Evolutionary conservation across 2,113 vertebrate species (phyloP).

Genomic region (Brachyhypopomus gauderio): DNA sequence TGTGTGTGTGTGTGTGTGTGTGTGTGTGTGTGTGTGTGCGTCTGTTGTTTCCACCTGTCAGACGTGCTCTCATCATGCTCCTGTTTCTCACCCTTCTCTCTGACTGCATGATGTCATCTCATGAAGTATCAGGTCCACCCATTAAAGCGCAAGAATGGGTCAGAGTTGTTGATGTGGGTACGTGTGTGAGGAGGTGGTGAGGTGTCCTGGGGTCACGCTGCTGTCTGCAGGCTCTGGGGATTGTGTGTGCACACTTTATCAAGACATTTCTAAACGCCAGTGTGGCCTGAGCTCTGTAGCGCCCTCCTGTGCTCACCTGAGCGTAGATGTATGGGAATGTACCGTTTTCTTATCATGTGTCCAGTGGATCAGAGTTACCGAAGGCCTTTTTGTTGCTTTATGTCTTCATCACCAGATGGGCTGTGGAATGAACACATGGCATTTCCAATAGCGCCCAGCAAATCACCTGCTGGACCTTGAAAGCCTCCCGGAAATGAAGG

Average conservation of each 20-base stretch:
- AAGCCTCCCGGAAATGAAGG: conserved; percentile 6
- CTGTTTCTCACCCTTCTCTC: conserved; percentile 28
- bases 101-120: conserved; percentile 4
- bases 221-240: not conserved
- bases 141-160: not conserved
- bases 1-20: conserved; percentile 53
- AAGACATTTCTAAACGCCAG: not conserved
- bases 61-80: conserved; percentile 17
- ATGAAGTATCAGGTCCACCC: conserved; percentile 13
- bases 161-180: not conserved
- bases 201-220: not conserved
- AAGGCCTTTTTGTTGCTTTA: not conserved
- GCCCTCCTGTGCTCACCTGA: too few species aligned
- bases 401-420: not conserved
- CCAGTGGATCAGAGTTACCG: not conserved
- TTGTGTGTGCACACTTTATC: not conserved
- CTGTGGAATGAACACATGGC: too few species aligned
- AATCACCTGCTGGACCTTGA: not conserved
- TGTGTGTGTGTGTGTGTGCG: conserved; percentile 2
- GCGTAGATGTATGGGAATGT: too few species aligned
- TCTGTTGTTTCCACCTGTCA: conserved; percentile 10
- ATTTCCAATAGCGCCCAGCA: not conserved
- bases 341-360: not conserved
- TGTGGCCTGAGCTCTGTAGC: not conserved
- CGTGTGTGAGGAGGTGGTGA: not conserved